Conservation (phyloP, 2,113 vertebrate genomes). For the Microcebus ravelobensis region DNA sequence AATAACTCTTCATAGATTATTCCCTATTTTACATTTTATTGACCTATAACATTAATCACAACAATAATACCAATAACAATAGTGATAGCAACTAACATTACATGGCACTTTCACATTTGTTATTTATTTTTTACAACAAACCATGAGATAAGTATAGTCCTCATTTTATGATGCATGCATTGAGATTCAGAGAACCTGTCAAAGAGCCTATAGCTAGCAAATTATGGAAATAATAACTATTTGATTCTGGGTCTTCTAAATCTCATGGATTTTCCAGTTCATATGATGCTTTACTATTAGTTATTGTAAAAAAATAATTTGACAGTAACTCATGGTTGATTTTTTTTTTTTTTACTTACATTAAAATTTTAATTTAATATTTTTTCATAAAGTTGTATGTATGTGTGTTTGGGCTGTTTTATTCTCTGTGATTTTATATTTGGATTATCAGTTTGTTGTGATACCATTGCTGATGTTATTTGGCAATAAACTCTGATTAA, state of each 20-base stretch:
- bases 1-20: neutral
- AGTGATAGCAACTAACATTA: neutral
- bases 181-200: neutral
- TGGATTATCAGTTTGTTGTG: neutral
- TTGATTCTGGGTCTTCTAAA: neutral
- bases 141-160: neutral
- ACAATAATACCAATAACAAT: neutral
- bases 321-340: neutral
- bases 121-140: neutral
- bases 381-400: neutral
- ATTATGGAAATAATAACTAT: slow-evolving; percentile 21
- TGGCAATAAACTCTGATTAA: neutral
- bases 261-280: neutral
- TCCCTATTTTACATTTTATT: neutral
- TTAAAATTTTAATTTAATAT: neutral
- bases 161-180: neutral
- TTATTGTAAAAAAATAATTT: neutral
- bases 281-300: neutral
- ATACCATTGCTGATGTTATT: neutral
- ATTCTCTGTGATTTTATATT: neutral
- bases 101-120: neutral
- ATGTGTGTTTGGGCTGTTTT: neutral
- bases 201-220: neutral
- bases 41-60: neutral
- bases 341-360: slow-evolving; percentile 1